Percentiles rank a stretch among this genome's conserved stretches.
These are phyloP conservation scores for Odocoileus virginianus DNA, from an alignment of 2,113 vertebrate species.

Conservation along the genomic window DNA sequence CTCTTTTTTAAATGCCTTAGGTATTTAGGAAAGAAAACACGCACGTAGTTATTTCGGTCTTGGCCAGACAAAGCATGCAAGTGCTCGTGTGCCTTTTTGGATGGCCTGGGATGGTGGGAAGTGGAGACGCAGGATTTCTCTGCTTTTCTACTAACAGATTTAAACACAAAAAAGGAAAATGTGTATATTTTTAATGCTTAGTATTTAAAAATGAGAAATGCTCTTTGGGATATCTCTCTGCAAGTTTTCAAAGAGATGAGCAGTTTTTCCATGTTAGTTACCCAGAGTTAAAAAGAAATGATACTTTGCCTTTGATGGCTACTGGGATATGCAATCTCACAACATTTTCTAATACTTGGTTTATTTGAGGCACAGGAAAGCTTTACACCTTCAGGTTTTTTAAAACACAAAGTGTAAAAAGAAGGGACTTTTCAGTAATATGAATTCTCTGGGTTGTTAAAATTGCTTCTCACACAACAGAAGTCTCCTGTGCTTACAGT, in stretches of 20 bases:
- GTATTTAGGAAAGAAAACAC: not conserved
- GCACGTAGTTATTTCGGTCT: not conserved
- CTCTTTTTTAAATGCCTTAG: not conserved
- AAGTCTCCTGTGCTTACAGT: not conserved
- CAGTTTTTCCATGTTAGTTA: not conserved
- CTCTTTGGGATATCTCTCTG: not conserved
- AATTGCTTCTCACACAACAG: not conserved
- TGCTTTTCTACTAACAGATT: not conserved
- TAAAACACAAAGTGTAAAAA: not conserved
- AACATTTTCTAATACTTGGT: not conserved
- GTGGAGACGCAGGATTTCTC: not conserved
- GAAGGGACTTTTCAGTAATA: not conserved
- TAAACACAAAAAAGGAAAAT: not conserved
- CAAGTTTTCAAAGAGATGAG: not conserved
- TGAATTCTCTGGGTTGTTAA: not conserved
- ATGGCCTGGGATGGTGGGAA: not conserved
- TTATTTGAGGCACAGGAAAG: not conserved
- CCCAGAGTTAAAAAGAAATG: not conserved
- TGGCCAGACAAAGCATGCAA: not conserved
- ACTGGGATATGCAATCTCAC: fast-evolving
- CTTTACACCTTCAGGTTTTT: not conserved
- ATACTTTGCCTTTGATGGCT: not conserved
- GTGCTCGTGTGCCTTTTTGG: not conserved
- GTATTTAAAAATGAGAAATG: not conserved
- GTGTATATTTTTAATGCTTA: not conserved